Base-by-base conservation (phyloP, 2,113 vertebrate species). In the Nerophis ophidion region DNA sequence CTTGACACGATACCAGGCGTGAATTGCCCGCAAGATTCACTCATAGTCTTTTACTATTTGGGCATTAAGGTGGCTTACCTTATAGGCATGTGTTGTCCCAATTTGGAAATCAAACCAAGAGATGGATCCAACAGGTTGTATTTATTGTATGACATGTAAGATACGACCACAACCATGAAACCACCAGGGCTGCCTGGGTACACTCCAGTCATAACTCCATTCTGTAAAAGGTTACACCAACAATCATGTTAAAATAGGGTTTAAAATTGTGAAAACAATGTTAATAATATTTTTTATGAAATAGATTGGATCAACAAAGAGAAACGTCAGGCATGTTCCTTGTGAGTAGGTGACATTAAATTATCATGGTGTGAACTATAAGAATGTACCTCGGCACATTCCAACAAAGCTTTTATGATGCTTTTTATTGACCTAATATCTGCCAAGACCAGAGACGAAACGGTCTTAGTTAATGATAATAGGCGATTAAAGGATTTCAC, bases 121-220 rank as follows among this genome's bases (percentile, higher is more conserved):
- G 95, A 94, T 48, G 95, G 97, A 84, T 99, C 97, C 62, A 96
- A 81, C 78, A 88, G 88, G 46, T 89, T 84, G 15, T 95, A 97
- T 88, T 78, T 87, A 33, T 93, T 94, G 68, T 92, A 92, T 2
- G 93, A 94, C 87, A 98, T 92, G 82, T 97, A 96, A 6, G 94
- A 93, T 68, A 93, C 92, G 15, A 96, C 91, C 65, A 99, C 97
- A 11, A 98, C 89, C 40, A 96, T 78, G 88, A 97, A 97, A 13
- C 97, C 97, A 49, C 86, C 91, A 8, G 97, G 97, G 70, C 94
- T 98, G 5, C 94, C 95, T 0, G 97, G 97, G 71, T 96, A 99
- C 71, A 99, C 96, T 0, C 97, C 97, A 0, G 95, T 98, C 90
- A 97, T 94, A 51, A 99, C 90, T 59, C 96, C 95, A 62, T 99